Evolutionary conservation across 2,888 invertebrate species (phyloP), one percentile per base, ranked within the genome.

Genomic region (Ypsolopha sequella): DNA sequence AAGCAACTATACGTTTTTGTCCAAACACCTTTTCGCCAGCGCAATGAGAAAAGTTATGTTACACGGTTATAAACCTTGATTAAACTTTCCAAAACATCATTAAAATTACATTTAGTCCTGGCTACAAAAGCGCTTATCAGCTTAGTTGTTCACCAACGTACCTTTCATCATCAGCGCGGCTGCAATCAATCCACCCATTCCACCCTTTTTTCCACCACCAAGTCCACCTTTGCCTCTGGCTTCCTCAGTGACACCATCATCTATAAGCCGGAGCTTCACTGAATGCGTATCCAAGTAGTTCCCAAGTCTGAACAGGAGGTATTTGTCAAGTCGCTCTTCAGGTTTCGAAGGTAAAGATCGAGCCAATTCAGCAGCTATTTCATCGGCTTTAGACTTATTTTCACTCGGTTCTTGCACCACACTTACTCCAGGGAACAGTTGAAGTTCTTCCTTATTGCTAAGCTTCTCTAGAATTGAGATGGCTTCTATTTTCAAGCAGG

Each of bases 281-380:
- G 92, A 91, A 62, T 94, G 93, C 6, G 91, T 91, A 66, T 91
- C 92, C 55, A 95, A 75, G 59, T 94, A 92, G 56, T 88, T 90
- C 13, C 91, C 90, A 49, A 95, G 78, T 66, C 91, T 91, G 61
- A 91, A 92, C 58, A 93, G 64, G 36, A 95, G 81, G 61, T 91
- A 93, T 43, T 92, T 93, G 66, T 95, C 94, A 50, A 95, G 73
- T 36, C 93, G 88, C 49, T 92, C 92, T 62, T 93, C 92, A 9
- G 93, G 91, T 65, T 93, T 93, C 46, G 92, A 91, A 0, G 93
- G 93, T 64, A 93, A 91, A 46, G 92, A 91, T 54, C 93, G 88
- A 0, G 94, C 93, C 4, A 94, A 73, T 66, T 94, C 93, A 60
- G 80, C 89, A 0, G 92, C 91, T 57, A 93, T 91, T 43, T 93